Evolutionary conservation across 2,888 invertebrate genomes (phyloP).

Genomic region (Amorpha juglandis): DNA sequence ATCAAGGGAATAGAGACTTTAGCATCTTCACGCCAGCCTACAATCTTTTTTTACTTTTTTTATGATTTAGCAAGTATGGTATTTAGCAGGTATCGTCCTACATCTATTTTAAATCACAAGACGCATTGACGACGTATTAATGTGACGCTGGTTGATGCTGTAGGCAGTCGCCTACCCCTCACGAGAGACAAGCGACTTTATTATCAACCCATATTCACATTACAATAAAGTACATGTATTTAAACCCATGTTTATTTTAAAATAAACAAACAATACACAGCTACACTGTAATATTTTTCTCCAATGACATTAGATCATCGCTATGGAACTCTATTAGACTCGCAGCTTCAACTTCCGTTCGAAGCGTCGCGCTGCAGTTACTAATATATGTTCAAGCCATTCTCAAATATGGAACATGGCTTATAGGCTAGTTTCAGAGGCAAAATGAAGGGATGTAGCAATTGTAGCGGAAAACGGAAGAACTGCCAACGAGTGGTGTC

Average conservation of each 20-base stretch:
- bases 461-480: slow-evolving; percentile 20
- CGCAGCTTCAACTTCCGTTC: neutral
- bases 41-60: too few relatives aligned
- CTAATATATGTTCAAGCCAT: neutral
- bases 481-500: neutral
- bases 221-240: too few relatives aligned
- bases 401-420: neutral
- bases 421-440: neutral
- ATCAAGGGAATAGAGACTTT: too few relatives aligned
- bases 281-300: neutral
- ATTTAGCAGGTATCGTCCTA: too few relatives aligned
- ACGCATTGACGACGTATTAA: too few relatives aligned
- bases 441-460: neutral
- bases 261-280: neutral
- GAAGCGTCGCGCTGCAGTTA: neutral
- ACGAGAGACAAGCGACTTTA: too few relatives aligned
- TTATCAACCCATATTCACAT: too few relatives aligned
- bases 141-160: too few relatives aligned
- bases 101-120: too few relatives aligned
- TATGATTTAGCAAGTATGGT: too few relatives aligned
- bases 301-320: neutral
- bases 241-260: neutral
- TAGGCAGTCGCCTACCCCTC: too few relatives aligned
- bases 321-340: neutral
- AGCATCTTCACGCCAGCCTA: too few relatives aligned